Evolutionary conservation across 2,888 invertebrate genomes (phyloP).

Genomic region (Yponomeuta sedellus): DNA sequence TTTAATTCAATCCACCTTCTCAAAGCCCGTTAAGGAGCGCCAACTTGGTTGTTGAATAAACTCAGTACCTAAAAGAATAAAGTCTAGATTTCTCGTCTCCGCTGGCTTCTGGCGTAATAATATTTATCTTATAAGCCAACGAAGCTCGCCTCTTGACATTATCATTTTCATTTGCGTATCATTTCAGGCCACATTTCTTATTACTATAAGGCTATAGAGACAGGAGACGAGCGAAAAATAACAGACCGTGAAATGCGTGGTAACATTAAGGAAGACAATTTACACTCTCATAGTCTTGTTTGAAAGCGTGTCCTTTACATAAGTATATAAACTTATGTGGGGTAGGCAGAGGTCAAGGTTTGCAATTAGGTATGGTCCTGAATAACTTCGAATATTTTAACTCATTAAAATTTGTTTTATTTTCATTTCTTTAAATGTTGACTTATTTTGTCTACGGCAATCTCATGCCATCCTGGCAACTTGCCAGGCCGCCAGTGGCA

Average conservation of each 20-base stretch:
- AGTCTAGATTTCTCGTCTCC: not conserved
- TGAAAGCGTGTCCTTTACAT: too few relatives aligned
- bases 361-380: too few relatives aligned
- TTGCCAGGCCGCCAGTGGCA: too few relatives aligned
- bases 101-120: not conserved
- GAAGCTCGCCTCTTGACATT: constrained; percentile 32
- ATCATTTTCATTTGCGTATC: constrained; percentile 21
- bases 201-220: constrained; percentile 13
- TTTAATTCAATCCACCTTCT: not conserved
- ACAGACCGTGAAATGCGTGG: constrained; percentile 13
- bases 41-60: not conserved
- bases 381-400: too few relatives aligned
- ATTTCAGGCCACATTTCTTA: constrained; percentile 12
- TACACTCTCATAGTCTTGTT: too few relatives aligned
- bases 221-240: not conserved
- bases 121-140: constrained; percentile 28
- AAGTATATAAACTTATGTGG: too few relatives aligned
- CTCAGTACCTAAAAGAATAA: not conserved
- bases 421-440: too few relatives aligned
- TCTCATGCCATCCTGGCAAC: too few relatives aligned
- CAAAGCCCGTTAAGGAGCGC: not conserved
- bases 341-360: too few relatives aligned
- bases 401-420: too few relatives aligned
- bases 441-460: too few relatives aligned
- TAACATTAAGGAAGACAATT: not conserved